Conservation (phyloP, 2,797 vertebrate genomes). For the Tragelaphus eurycerus region DNA sequence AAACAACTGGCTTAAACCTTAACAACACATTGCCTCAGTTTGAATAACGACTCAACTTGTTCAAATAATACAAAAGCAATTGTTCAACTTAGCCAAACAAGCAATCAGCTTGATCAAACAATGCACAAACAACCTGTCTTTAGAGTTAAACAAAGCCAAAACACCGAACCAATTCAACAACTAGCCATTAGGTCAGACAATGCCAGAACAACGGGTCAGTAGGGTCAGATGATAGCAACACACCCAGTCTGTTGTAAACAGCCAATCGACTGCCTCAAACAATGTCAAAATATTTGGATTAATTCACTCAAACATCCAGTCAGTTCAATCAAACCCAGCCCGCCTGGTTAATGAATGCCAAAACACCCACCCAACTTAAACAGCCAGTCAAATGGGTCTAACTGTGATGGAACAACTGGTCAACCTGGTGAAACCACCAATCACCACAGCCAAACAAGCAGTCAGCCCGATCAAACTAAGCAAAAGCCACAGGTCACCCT, state of each 20-base stretch:
- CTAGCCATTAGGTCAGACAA: slow-evolving; percentile 21
- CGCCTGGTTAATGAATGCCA: slow-evolving; percentile 49
- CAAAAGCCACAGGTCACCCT: slow-evolving; percentile 68
- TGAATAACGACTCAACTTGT: slow-evolving; percentile 17
- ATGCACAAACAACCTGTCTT: slow-evolving; percentile 29
- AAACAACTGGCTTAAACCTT: neutral
- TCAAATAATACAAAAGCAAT: slow-evolving; percentile 33
- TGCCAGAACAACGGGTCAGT: slow-evolving; percentile 49
- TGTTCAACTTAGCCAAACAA: slow-evolving; percentile 39
- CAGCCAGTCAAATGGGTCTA: slow-evolving; percentile 33
- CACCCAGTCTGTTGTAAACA: slow-evolving; percentile 43
- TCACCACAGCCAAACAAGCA: slow-evolving; percentile 73
- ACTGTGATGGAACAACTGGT: slow-evolving; percentile 49
- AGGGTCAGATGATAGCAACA: slow-evolving; percentile 46
- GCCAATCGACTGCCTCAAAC: slow-evolving; percentile 46
- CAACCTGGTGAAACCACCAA: slow-evolving; percentile 67
- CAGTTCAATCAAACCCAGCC: slow-evolving; percentile 64
- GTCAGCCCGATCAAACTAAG: slow-evolving; percentile 62
- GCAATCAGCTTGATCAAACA: slow-evolving; percentile 47
- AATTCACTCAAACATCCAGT: slow-evolving; percentile 71
- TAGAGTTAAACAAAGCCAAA: slow-evolving; percentile 41
- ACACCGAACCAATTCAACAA: neutral
- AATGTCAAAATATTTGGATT: slow-evolving; percentile 75
- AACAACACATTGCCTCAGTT: neutral
- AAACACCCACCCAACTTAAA: slow-evolving; percentile 59